phyloP scores from a whole-genome alignment of 2,797 vertebrate genomes.

The Squalus acanthias region DNA sequence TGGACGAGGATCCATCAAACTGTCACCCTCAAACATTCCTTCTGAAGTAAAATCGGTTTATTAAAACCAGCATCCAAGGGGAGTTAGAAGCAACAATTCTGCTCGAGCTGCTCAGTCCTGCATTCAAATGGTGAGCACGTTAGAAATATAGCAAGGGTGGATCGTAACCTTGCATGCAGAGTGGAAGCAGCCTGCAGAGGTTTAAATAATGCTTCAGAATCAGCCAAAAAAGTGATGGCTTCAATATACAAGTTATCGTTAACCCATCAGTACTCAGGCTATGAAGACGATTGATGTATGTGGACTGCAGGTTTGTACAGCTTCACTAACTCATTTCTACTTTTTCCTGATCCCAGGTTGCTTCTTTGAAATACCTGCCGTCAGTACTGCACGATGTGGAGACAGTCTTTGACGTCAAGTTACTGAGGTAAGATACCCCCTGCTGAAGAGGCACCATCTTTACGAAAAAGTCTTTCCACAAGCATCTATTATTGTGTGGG shows the following conservation, averaged over 20 bases:
- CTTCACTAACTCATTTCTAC: background rate
- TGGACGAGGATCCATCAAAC: background rate
- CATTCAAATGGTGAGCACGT: background rate
- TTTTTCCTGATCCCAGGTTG: constrained; percentile 65
- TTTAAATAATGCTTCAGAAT: background rate
- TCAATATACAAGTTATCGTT: background rate
- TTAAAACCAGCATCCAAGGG: background rate
- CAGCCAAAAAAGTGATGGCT: background rate
- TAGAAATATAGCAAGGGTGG: background rate
- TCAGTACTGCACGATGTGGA: constrained; percentile 92
- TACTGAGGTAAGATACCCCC: constrained; percentile 76
- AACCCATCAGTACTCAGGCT: background rate
- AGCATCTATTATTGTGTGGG: background rate
- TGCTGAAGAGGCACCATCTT: background rate
- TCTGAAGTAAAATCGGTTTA: background rate
- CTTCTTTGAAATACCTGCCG: constrained; percentile 92
- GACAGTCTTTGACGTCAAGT: constrained; percentile 84
- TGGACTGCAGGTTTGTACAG: no score
- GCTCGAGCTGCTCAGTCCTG: no score
- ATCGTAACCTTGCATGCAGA: background rate
- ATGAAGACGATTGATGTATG: background rate
- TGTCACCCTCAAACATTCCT: background rate
- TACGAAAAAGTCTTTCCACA: background rate
- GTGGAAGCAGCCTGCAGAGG: background rate
- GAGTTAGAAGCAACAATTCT: background rate